These are phyloP conservation scores for Eupithecia subumbrata DNA, from an alignment of 2,888 invertebrate genomes.

Conservation along the genomic window DNA sequence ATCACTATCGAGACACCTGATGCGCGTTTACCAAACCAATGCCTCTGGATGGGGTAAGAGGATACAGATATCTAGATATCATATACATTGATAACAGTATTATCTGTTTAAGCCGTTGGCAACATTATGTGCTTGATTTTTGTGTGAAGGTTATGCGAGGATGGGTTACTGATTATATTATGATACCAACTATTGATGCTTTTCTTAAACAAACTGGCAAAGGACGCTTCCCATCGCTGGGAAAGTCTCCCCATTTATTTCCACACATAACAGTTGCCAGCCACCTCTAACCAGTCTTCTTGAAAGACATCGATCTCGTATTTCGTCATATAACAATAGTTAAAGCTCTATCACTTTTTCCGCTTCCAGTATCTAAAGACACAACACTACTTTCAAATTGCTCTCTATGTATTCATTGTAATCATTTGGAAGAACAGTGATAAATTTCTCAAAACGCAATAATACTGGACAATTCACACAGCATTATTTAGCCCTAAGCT, in stretches of 20 bases:
- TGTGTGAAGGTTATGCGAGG: neutral
- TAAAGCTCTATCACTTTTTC: neutral
- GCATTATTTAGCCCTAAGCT: too few species aligned
- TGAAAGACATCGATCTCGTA: neutral
- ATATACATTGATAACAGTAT: slow-evolving; percentile 9
- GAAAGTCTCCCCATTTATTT: neutral
- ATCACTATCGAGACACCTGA: neutral
- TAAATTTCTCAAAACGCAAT: too few species aligned
- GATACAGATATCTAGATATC: slow-evolving; percentile 7
- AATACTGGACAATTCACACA: too few species aligned
- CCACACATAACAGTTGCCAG: neutral
- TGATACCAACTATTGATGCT: neutral
- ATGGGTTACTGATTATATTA: neutral
- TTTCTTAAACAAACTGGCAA: neutral
- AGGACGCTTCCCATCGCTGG: neutral
- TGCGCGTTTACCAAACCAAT: neutral
- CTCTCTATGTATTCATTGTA: too few species aligned
- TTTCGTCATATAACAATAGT: neutral
- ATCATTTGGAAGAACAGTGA: too few species aligned
- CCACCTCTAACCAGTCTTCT: neutral
- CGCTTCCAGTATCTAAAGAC: too few species aligned
- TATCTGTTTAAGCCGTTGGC: slow-evolving; percentile 15
- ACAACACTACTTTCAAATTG: too few species aligned
- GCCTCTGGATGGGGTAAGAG: neutral
- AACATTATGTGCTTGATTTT: slow-evolving; percentile 1